phyloP scores from a whole-genome alignment of 2,797 vertebrate genomes.

The Sebastes ruberrimus region DNA sequence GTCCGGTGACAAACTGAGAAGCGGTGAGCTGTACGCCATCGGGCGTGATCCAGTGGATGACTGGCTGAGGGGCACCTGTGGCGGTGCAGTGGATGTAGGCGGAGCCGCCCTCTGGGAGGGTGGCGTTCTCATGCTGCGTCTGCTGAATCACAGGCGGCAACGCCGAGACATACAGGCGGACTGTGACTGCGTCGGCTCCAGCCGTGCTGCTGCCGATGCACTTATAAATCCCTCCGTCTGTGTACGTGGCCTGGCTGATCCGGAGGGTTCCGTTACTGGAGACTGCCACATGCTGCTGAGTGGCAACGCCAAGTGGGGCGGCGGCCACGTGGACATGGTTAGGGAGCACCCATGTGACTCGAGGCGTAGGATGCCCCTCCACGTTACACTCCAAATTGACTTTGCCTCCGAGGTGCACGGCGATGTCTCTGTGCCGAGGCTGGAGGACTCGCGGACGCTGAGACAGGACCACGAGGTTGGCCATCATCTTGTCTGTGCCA shows the following conservation, averaged over 20 bases:
- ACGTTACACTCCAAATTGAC: constrained; percentile 86
- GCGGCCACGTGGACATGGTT: constrained; percentile 70
- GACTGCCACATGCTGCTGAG: constrained; percentile 76
- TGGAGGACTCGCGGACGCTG: constrained; percentile 83
- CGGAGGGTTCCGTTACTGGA: constrained; percentile 84
- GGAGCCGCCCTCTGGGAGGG: constrained; percentile 78
- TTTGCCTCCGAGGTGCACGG: constrained; percentile 82
- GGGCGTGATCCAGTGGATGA: constrained; percentile 86
- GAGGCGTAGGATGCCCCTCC: constrained; percentile 83
- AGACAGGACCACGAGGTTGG: constrained; percentile 81
- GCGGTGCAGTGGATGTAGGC: constrained; percentile 88
- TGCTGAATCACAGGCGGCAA: constrained; percentile 88
- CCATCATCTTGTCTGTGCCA: constrained; percentile 81
- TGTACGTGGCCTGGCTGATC: constrained; percentile 80
- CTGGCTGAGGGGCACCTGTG: constrained; percentile 82
- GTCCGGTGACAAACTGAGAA: constrained; percentile 83
- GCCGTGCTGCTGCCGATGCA: constrained; percentile 88
- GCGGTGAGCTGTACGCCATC: constrained; percentile 83
- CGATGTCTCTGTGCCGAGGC: constrained; percentile 84
- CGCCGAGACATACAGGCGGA: constrained; percentile 86
- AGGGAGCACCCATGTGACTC: constrained; percentile 90
- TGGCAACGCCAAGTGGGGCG: constrained; percentile 31
- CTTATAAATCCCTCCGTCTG: constrained; percentile 88
- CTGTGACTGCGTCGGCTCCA: constrained; percentile 85
- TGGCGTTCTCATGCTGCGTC: constrained; percentile 81